Evolutionary conservation across 2,797 vertebrate species (phyloP).

Genomic region (Chaetodon trifasciatus): DNA sequence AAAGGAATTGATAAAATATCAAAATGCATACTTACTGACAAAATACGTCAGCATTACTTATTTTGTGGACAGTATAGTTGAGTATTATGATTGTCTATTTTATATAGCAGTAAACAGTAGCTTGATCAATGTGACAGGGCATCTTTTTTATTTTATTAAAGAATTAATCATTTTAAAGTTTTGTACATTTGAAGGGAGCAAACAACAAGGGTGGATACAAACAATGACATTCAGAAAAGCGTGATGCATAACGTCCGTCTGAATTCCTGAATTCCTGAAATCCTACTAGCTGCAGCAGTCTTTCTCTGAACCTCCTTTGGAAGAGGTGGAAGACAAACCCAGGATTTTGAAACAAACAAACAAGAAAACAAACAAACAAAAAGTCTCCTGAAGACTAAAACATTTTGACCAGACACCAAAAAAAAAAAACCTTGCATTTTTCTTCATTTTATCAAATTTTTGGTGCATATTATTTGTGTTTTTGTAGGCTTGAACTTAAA

Average conservation of each 20-base stretch:
- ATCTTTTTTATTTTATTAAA: neutral
- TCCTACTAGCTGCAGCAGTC: neutral
- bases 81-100: neutral
- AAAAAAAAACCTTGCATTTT: too few relatives aligned
- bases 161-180: neutral
- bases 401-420: too few relatives aligned
- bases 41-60: neutral
- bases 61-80: neutral
- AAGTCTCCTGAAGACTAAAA: too few relatives aligned
- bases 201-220: neutral
- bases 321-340: neutral
- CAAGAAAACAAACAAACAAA: too few relatives aligned
- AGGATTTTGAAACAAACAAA: too few relatives aligned
- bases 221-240: neutral
- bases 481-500: neutral
- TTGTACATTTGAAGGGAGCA: neutral
- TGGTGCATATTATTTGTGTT: neutral
- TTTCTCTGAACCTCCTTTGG: neutral
- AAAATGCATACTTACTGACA: too few relatives aligned
- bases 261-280: too few relatives aligned
- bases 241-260: too few relatives aligned
- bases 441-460: too few relatives aligned
- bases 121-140: neutral
- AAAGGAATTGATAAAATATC: neutral
- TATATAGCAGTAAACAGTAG: neutral